phyloP scores from a whole-genome alignment of 2,888 invertebrate species.

The Sarcophaga variegata region DNA sequence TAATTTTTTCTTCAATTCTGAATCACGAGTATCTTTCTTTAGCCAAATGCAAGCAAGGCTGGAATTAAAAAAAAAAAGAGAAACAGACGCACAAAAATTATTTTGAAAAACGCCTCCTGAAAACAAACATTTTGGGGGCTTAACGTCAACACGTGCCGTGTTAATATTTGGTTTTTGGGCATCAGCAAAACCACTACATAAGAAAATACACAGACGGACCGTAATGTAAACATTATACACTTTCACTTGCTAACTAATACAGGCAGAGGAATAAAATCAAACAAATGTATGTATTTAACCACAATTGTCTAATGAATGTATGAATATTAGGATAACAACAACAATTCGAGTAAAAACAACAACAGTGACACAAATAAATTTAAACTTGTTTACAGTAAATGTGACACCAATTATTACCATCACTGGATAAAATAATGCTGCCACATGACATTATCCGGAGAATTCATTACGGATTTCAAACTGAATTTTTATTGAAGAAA shows the following conservation, averaged over 20 bases:
- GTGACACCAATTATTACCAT: conserved; percentile 60
- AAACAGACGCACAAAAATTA: conserved; percentile 12
- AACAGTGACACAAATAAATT: conserved; percentile 22
- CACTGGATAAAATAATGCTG: neutral
- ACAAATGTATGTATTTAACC: conserved; percentile 56
- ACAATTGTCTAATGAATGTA: conserved; percentile 59
- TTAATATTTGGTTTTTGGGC: conserved; percentile 61
- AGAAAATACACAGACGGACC: conserved; percentile 18
- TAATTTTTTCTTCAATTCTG: conserved; percentile 26
- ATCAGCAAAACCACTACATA: conserved; percentile 19
- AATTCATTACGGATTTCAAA: too few species aligned
- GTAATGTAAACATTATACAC: neutral
- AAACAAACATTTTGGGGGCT: conserved; percentile 43
- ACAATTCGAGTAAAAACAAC: neutral
- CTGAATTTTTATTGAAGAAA: too few species aligned
- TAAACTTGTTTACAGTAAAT: conserved; percentile 40
- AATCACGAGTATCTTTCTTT: too few species aligned
- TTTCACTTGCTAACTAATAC: neutral
- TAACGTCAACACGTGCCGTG: conserved; percentile 68
- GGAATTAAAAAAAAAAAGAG: too few species aligned
- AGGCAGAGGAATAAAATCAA: conserved; percentile 35
- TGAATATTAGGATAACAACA: conserved; percentile 55
- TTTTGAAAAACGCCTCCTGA: conserved; percentile 45
- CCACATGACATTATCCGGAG: too few species aligned
- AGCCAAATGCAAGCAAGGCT: too few species aligned